A percentile compares a stretch with the other conserved stretches of the same genome.
These are phyloP conservation scores for Eubucco bourcierii DNA, from an alignment of 2,113 vertebrate species.

Conservation along the genomic window DNA sequence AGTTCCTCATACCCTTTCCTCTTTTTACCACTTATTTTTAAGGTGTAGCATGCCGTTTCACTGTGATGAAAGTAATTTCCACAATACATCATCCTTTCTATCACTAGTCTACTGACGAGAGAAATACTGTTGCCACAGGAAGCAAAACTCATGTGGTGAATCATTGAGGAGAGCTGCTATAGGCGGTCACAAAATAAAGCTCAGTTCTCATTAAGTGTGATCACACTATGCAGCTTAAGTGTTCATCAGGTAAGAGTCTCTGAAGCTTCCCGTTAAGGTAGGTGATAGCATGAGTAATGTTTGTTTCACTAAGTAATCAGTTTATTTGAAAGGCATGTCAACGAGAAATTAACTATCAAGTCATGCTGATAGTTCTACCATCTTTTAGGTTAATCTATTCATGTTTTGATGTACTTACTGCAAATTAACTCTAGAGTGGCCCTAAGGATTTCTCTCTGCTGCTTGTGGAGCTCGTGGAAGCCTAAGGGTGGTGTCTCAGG, in stretches of 20 bases:
- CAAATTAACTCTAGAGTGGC: background rate
- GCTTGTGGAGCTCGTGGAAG: background rate
- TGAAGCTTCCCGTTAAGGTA: background rate
- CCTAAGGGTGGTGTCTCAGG: background rate
- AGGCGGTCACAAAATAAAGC: background rate
- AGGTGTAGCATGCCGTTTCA: background rate
- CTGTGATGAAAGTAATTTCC: background rate
- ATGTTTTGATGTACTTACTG: background rate
- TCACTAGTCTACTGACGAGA: background rate
- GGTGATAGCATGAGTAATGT: background rate
- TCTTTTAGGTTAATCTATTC: background rate
- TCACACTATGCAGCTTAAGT: accelerated
- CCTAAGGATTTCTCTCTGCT: background rate
- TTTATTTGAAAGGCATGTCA: background rate
- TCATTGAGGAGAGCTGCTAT: background rate
- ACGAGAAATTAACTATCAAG: background rate
- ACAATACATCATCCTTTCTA: background rate
- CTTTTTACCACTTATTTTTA: background rate
- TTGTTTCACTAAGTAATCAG: background rate
- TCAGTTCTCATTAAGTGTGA: background rate
- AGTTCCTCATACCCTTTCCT: background rate
- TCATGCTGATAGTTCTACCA: background rate
- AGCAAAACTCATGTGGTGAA: background rate
- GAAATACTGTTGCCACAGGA: background rate
- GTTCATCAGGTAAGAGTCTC: background rate